phyloP scores from a whole-genome alignment of 1,140 invertebrate species.

The Brachionus calyciflorus region DNA sequence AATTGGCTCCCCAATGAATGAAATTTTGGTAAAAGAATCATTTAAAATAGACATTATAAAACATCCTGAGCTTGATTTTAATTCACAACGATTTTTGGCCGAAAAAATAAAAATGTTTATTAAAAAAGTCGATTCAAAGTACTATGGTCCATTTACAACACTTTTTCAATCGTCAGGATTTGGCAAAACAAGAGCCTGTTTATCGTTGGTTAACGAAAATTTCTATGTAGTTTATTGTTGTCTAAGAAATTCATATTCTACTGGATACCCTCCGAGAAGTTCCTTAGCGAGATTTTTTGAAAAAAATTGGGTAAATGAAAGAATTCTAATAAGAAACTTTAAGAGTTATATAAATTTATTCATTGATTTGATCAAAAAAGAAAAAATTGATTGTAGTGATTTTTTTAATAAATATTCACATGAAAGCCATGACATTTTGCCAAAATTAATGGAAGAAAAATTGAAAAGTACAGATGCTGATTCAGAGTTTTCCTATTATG shows the following conservation, averaged over 20 bases:
- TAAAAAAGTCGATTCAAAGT: not conserved
- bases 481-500: not conserved
- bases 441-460: not conserved
- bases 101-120: not conserved
- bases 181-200: not conserved
- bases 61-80: not conserved
- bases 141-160: constrained; percentile 18
- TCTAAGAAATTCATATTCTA: not conserved
- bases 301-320: not conserved
- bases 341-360: constrained; percentile 2
- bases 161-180: not conserved
- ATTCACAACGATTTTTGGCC: not conserved
- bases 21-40: not conserved
- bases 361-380: not conserved
- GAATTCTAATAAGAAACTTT: not conserved
- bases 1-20: not conserved
- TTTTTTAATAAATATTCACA: not conserved
- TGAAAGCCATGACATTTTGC: not conserved
- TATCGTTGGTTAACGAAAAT: not conserved
- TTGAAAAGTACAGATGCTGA: not conserved
- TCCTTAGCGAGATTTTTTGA: not conserved
- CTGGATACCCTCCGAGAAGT: not conserved
- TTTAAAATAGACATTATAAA: not conserved
- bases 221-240: constrained; percentile 6
- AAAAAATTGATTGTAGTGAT: not conserved